Percentiles rank a stretch among this genome's conserved stretches.
phyloP scores from a whole-genome alignment of 2,113 vertebrate species.

The Phalacrocorax carbo region DNA sequence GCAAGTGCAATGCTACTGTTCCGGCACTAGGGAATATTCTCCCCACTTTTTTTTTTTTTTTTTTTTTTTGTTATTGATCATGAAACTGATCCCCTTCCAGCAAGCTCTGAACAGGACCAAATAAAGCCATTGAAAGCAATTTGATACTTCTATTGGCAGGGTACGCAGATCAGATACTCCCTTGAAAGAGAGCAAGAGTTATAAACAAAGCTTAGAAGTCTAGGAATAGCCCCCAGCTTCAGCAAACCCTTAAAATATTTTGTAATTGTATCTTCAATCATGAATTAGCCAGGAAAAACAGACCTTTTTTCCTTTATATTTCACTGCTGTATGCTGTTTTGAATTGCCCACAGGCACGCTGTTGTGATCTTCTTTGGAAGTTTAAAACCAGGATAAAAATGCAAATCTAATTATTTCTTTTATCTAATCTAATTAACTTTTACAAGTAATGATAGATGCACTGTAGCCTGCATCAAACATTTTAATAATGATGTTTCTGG shows the following conservation, averaged over 20 bases:
- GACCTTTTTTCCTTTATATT: slow-evolving; percentile 70
- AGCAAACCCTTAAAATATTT: slow-evolving; percentile 82
- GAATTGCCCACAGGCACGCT: slow-evolving; percentile 75
- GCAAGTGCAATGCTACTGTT: slow-evolving; percentile 75
- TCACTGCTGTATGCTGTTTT: slow-evolving; percentile 73
- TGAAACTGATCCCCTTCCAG: slow-evolving; percentile 80
- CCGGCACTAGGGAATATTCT: slow-evolving; percentile 65
- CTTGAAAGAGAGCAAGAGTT: slow-evolving; percentile 67
- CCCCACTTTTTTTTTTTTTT: not conserved
- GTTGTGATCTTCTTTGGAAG: slow-evolving; percentile 77
- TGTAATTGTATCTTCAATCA: slow-evolving; percentile 80
- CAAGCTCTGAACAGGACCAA: slow-evolving; percentile 75
- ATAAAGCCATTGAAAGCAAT: slow-evolving; percentile 80
- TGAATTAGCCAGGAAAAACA: slow-evolving; percentile 74
- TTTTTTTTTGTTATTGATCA: slow-evolving; percentile 77
- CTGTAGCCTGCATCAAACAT: slow-evolving; percentile 72
- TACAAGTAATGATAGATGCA: slow-evolving; percentile 75
- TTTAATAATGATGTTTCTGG: slow-evolving; percentile 75
- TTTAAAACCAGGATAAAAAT: slow-evolving; percentile 80
- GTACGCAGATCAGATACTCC: slow-evolving; percentile 70
- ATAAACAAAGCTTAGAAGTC: slow-evolving; percentile 79
- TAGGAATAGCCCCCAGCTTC: slow-evolving; percentile 79
- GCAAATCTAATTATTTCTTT: slow-evolving; percentile 83
- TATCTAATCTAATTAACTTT: slow-evolving; percentile 82
- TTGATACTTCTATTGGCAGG: slow-evolving; percentile 75